phyloP scores from a whole-genome alignment of 2,113 vertebrate genomes.

The Dryoscopus gambensis region DNA sequence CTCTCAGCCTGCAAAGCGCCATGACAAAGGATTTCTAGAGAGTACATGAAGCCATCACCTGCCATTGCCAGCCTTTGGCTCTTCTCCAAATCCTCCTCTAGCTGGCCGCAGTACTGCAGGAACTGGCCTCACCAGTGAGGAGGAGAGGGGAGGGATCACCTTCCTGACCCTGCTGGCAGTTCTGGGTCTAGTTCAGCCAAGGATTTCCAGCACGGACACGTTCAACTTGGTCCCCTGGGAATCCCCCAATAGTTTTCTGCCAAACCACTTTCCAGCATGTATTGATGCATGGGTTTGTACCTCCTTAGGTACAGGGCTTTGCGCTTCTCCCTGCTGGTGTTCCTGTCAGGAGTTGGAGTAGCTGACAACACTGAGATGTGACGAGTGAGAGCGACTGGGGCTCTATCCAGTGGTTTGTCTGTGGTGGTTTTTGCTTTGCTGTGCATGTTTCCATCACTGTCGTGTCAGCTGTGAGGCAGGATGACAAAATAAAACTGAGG shows the following conservation, averaged over 20 bases:
- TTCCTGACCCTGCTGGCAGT: background rate
- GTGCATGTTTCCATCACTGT: background rate
- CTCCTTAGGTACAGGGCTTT: background rate
- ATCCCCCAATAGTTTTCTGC: background rate
- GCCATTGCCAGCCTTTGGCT: background rate
- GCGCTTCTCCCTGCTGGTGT: background rate
- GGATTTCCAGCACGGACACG: rapidly evolving
- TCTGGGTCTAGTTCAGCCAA: background rate
- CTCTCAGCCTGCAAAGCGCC: background rate
- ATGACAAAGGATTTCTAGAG: background rate
- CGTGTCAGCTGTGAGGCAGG: background rate
- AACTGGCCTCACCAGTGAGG: background rate
- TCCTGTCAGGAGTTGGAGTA: background rate
- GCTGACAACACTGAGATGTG: background rate
- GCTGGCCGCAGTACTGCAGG: background rate
- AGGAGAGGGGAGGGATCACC: background rate
- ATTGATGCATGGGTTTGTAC: background rate
- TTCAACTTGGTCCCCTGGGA: background rate
- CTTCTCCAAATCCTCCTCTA: background rate
- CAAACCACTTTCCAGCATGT: background rate
- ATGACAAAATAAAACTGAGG: background rate
- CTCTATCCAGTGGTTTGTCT: background rate
- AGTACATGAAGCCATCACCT: background rate
- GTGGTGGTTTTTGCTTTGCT: background rate
- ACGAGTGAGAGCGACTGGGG: rapidly evolving